Evolutionary conservation across 1,140 invertebrate species (phyloP).

Genomic region (Bombus affinis): DNA sequence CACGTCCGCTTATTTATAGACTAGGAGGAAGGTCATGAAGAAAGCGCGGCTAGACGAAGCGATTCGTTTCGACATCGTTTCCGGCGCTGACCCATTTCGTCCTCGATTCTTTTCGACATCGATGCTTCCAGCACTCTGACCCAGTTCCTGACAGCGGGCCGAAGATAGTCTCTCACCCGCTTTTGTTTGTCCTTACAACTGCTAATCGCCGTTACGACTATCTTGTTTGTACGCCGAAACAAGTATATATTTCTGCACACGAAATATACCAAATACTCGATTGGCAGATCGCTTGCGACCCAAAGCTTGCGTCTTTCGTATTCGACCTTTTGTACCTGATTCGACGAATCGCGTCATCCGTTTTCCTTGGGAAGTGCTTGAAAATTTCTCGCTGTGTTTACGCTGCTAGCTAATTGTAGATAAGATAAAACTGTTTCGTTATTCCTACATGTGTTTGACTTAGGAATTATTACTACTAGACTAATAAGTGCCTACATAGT

Average conservation of each 20-base stretch:
- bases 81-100: slow-evolving; percentile 75
- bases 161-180: slow-evolving; percentile 46
- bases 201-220: not conserved
- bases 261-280: too few species aligned
- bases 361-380: not conserved
- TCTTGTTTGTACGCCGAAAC: not conserved
- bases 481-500: too few species aligned
- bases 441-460: not conserved
- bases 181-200: slow-evolving; percentile 3
- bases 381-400: not conserved
- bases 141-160: slow-evolving; percentile 48
- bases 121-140: slow-evolving; percentile 59
- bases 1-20: slow-evolving; percentile 69
- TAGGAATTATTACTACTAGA: too few species aligned
- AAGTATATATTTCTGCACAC: too few species aligned
- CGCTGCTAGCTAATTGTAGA: not conserved
- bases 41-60: slow-evolving; percentile 71
- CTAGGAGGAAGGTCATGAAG: slow-evolving; percentile 75
- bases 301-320: too few species aligned
- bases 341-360: not conserved
- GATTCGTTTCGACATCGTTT: slow-evolving; percentile 72
- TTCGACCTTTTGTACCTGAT: too few species aligned
- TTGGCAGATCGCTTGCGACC: too few species aligned
- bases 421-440: not conserved
- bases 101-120: slow-evolving; percentile 72